phyloP scores from a whole-genome alignment of 2,888 invertebrate species.

The Drosophila conformis region DNA sequence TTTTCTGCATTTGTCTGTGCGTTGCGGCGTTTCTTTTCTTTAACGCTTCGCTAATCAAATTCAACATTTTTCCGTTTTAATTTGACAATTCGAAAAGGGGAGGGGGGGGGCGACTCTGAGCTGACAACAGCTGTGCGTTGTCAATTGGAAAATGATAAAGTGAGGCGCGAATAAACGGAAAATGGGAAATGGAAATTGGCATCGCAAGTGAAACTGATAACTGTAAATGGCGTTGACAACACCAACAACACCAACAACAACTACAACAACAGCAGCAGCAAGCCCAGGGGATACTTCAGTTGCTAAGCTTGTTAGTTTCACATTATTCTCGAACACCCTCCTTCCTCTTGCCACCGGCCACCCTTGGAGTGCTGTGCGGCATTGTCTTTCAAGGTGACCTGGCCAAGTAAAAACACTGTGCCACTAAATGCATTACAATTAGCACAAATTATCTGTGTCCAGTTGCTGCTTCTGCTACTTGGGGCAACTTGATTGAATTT shows the following conservation, averaged over 20 bases:
- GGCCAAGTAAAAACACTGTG: conserved; percentile 18
- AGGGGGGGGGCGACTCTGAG: not conserved
- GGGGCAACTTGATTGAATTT: conserved; percentile 73
- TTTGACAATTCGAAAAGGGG: conserved; percentile 71
- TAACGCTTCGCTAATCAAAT: conserved; percentile 81
- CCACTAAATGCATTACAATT: conserved; percentile 75
- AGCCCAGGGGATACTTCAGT: conserved; percentile 14
- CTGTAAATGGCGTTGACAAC: conserved; percentile 50
- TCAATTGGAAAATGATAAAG: conserved; percentile 80
- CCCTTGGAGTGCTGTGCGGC: not conserved
- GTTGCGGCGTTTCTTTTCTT: conserved; percentile 60
- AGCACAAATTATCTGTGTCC: conserved; percentile 72
- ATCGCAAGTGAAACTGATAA: conserved; percentile 59
- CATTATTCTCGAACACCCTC: conserved; percentile 4
- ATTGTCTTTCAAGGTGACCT: conserved; percentile 50
- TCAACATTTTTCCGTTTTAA: conserved; percentile 80
- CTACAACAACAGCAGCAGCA: not conserved
- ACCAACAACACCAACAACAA: not conserved
- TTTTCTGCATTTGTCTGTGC: conserved; percentile 35
- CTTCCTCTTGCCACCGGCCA: not conserved
- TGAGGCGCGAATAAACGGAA: conserved; percentile 54
- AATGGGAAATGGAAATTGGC: conserved; percentile 73
- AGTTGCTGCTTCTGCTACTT: conserved; percentile 38
- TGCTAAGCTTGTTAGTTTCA: conserved; percentile 53
- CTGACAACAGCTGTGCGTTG: conserved; percentile 72